These are phyloP conservation scores for Melanophora roralis DNA, from an alignment of 2,888 invertebrate genomes.

Conservation along the genomic window DNA sequence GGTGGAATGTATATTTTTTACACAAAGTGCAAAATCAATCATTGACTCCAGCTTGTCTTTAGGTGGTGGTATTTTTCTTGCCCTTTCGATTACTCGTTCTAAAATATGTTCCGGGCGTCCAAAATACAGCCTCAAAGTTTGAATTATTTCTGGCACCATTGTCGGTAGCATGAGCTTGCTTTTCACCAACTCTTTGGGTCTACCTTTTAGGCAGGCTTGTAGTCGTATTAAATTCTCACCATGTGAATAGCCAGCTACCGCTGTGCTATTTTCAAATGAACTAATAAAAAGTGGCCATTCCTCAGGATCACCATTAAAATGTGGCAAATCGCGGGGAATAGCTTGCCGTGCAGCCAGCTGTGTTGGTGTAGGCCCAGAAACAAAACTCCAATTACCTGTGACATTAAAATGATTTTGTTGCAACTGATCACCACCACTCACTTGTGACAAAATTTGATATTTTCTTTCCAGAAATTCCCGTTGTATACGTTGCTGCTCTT, in stretches of 20 bases:
- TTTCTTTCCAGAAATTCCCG: no score
- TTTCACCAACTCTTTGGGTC: background rate
- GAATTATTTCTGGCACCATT: background rate
- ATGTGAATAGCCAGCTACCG: background rate
- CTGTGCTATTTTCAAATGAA: background rate
- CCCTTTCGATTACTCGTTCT: constrained; percentile 42
- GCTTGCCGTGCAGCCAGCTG: background rate
- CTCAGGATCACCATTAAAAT: constrained; percentile 1
- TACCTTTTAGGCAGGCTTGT: background rate
- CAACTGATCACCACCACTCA: no score
- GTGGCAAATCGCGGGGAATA: constrained; percentile 4
- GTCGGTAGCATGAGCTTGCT: background rate
- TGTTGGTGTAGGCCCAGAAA: background rate
- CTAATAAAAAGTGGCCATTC: constrained; percentile 9
- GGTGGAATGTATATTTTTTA: constrained; percentile 39
- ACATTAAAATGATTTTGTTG: no score
- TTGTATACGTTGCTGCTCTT: no score
- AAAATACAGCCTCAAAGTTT: background rate
- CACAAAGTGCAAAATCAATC: constrained; percentile 35
- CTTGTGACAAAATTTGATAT: no score
- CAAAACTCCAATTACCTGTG: background rate
- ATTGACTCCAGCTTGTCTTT: constrained; percentile 35
- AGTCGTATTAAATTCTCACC: background rate
- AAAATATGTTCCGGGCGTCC: constrained; percentile 47
- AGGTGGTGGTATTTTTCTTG: constrained; percentile 5